phyloP scores from a whole-genome alignment of 2,113 vertebrate species.

The Tauraco erythrolophus region DNA sequence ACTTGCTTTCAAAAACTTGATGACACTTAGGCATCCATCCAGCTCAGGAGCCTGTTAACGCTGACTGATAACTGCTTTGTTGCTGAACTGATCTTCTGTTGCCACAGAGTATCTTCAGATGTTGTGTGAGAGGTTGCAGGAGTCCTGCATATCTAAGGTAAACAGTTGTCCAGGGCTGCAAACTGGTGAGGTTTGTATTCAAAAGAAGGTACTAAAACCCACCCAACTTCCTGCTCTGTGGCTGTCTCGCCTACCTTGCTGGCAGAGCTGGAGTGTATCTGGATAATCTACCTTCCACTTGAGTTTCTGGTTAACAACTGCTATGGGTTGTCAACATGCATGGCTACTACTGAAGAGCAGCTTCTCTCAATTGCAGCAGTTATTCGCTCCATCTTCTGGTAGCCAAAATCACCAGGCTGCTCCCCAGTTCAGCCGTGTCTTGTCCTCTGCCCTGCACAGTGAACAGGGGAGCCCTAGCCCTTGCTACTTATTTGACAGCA shows the following conservation, averaged over 20 bases:
- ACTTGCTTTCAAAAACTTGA: not conserved
- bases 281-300: not conserved
- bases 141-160: not conserved
- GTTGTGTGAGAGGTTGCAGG: not conserved
- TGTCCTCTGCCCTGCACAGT: not conserved
- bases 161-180: not conserved
- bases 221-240: not conserved
- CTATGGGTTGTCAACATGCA: not conserved
- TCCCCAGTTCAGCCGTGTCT: not conserved
- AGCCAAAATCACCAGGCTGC: not conserved
- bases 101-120: not conserved
- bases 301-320: not conserved
- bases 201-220: not conserved
- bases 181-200: not conserved
- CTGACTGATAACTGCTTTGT: not conserved
- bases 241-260: not conserved
- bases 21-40: not conserved
- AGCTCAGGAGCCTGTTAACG: rapidly evolving
- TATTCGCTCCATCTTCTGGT: not conserved
- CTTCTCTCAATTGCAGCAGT: not conserved
- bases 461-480: not conserved
- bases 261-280: not conserved
- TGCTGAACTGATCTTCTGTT: not conserved
- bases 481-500: not conserved
- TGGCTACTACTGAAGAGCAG: not conserved